These are phyloP conservation scores for Drosophila bipectinata DNA, from an alignment of 1,140 invertebrate species.

Conservation along the genomic window DNA sequence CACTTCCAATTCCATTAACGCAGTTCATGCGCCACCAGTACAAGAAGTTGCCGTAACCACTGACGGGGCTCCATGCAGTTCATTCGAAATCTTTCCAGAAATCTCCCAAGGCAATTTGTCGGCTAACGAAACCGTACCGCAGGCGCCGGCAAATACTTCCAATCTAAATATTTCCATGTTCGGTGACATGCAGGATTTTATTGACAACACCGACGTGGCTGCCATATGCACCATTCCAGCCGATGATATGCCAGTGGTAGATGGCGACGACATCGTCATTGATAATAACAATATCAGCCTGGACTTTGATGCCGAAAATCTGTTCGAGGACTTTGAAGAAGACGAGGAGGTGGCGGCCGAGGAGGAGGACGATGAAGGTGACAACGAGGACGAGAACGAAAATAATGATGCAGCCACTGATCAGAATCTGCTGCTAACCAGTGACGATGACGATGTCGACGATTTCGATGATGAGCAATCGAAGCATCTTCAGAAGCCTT, in stretches of 20 bases:
- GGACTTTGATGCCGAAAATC: conserved; percentile 75
- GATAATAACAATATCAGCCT: conserved; percentile 75
- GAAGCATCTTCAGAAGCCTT: conserved; percentile 70
- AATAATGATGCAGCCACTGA: conserved; percentile 59
- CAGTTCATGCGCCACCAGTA: background rate
- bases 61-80: background rate
- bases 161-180: conserved; percentile 40
- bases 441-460: conserved; percentile 70
- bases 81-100: conserved; percentile 53
- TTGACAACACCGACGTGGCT: conserved; percentile 69
- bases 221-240: conserved; percentile 72
- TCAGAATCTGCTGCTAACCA: conserved; percentile 67
- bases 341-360: conserved; percentile 55
- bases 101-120: conserved; percentile 11
- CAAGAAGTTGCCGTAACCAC: background rate
- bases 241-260: conserved; percentile 69
- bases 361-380: conserved; percentile 50
- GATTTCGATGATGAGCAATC: conserved; percentile 74
- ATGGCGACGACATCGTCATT: conserved; percentile 73
- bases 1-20: background rate
- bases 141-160: conserved; percentile 19
- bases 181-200: conserved; percentile 74
- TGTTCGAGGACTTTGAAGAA: conserved; percentile 77
- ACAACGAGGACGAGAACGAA: conserved; percentile 75
- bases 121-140: conserved; percentile 3